Percentiles rank a stretch among this genome's conserved stretches.
These are phyloP conservation scores for Micromys minutus DNA, from an alignment of 2,113 vertebrate species.

Conservation along the genomic window DNA sequence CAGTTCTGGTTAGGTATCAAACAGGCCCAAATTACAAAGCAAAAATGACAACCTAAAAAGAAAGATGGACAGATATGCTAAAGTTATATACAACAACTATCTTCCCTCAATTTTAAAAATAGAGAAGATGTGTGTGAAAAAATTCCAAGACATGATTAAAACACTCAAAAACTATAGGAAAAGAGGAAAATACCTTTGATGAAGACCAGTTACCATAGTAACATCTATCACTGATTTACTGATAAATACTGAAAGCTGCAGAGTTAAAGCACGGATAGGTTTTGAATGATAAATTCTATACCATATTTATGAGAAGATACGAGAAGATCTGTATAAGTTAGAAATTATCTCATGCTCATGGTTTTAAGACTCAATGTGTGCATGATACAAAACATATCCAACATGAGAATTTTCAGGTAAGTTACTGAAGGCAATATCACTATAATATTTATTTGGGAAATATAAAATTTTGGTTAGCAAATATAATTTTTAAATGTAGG, in stretches of 20 bases:
- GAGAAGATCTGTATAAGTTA: background rate
- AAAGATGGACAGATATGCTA: background rate
- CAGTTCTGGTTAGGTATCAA: background rate
- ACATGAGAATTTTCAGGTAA: background rate
- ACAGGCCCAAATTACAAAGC: background rate
- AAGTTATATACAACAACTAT: background rate
- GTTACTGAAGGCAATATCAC: background rate
- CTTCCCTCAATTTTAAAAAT: background rate
- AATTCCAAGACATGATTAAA: background rate
- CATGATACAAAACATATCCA: background rate
- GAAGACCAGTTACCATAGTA: background rate
- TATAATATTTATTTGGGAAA: background rate
- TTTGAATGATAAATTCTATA: background rate
- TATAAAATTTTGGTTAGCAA: background rate
- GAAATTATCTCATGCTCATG: background rate
- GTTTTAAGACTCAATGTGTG: background rate
- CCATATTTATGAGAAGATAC: background rate
- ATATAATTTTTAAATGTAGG: background rate
- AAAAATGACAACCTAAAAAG: background rate
- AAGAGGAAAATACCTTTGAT: background rate
- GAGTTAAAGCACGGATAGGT: fast-evolving
- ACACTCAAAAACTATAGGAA: background rate
- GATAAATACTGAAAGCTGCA: background rate
- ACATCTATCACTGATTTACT: background rate
- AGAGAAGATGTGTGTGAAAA: background rate